Percentiles rank a stretch among this genome's conserved stretches.
Conservation (phyloP, 2,113 vertebrate species). For the zebrafish (Danio rerio) region DNA sequence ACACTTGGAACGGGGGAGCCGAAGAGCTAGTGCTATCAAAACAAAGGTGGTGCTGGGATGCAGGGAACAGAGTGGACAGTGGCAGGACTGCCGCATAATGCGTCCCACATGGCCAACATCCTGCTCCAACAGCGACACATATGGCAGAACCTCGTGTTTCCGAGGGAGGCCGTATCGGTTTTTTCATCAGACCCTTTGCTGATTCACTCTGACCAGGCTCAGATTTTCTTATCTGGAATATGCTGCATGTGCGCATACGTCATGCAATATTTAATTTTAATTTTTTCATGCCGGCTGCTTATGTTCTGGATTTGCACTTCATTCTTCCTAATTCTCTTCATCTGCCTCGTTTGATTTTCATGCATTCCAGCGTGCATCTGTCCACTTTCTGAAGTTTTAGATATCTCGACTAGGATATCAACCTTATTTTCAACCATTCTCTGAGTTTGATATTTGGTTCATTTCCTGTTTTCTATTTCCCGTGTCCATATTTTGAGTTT, state of each 20-base stretch:
- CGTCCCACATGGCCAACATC: conserved; percentile 59
- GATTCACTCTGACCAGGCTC: conserved; percentile 24
- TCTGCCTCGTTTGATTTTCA: conserved; percentile 34
- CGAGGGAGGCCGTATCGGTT: conserved; percentile 16
- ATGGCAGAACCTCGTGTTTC: background rate
- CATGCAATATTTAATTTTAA: background rate
- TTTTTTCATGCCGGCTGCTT: conserved; percentile 31
- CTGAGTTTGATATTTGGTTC: background rate
- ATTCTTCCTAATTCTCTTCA: conserved; percentile 26
- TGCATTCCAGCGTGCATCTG: conserved; percentile 31
- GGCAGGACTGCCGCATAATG: conserved; percentile 55
- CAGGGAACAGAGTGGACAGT: conserved; percentile 56
- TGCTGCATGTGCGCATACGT: conserved; percentile 33
- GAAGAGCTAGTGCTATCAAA: conserved; percentile 45
- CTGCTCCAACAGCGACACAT: conserved; percentile 35
- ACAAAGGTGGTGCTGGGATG: conserved; percentile 18
- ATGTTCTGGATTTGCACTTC: conserved; percentile 34
- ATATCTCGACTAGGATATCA: background rate
- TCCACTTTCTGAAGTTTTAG: conserved; percentile 11
- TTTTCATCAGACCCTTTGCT: conserved; percentile 24
- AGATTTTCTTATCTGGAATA: conserved; percentile 41
- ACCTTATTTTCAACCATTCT: too few relatives aligned
- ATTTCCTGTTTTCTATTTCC: conserved; percentile 11
- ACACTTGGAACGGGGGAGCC: conserved; percentile 33
- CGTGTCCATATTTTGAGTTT: conserved; percentile 1